Percentiles rank a stretch among this genome's conserved stretches.
These are phyloP conservation scores for Hanleya hanleyi DNA, from an alignment of 2,888 invertebrate genomes.

Conservation along the genomic window DNA sequence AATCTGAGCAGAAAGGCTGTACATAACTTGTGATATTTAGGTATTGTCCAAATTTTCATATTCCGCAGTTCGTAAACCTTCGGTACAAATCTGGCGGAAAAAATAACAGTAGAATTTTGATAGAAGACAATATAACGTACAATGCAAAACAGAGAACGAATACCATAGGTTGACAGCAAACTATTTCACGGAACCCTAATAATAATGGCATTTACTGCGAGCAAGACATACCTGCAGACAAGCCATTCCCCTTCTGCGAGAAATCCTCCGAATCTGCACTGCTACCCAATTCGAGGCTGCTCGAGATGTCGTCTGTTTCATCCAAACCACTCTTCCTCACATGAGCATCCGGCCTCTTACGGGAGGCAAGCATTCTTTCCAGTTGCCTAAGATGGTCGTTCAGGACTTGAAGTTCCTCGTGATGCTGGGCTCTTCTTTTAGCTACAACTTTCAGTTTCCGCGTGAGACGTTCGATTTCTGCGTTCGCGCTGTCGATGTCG, in stretches of 20 bases:
- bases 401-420: not conserved
- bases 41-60: too few relatives aligned
- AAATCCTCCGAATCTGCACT: not conserved
- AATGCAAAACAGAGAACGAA: too few relatives aligned
- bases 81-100: too few relatives aligned
- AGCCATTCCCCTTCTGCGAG: not conserved
- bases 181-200: too few relatives aligned
- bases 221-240: not conserved
- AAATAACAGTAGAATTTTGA: too few relatives aligned
- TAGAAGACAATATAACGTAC: too few relatives aligned
- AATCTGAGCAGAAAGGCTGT: too few relatives aligned
- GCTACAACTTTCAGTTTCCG: not conserved
- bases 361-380: not conserved
- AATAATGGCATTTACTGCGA: too few relatives aligned
- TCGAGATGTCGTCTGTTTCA: not conserved
- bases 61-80: too few relatives aligned
- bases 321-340: not conserved
- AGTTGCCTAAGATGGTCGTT: slow-evolving; percentile 1
- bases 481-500: not conserved
- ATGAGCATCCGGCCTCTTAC: not conserved
- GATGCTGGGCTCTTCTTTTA: not conserved
- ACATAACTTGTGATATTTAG: too few relatives aligned
- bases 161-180: too few relatives aligned
- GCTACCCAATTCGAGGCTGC: not conserved
- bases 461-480: not conserved